A percentile compares a stretch with the other conserved stretches of the same genome.
These are phyloP conservation scores for Actias luna DNA, from an alignment of 2,888 invertebrate species.

Conservation along the genomic window DNA sequence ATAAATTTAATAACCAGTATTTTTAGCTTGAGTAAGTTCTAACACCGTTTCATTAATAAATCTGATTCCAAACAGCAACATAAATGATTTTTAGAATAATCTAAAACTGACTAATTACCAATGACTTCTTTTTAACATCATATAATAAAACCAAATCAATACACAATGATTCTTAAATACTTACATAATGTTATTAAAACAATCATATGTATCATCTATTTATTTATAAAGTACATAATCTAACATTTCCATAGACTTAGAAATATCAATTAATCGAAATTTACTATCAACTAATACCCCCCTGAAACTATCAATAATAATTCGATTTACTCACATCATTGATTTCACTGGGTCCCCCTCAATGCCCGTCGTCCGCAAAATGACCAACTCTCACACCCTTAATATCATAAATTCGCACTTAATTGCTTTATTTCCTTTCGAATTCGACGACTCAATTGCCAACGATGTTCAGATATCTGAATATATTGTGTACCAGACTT, in stretches of 20 bases:
- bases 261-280: not conserved
- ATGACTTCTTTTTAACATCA: too few species aligned
- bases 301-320: constrained; percentile 41
- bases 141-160: not conserved
- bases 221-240: not conserved
- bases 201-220: not conserved
- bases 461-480: constrained; percentile 50
- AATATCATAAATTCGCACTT: constrained; percentile 63
- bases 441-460: constrained; percentile 67
- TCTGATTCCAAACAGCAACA: too few species aligned
- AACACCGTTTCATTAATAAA: too few species aligned
- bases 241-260: constrained; percentile 22
- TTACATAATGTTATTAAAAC: not conserved
- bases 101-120: too few species aligned
- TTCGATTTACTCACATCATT: constrained; percentile 68
- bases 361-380: constrained; percentile 38
- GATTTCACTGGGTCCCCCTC: constrained; percentile 54
- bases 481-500: not conserved
- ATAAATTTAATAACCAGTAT: too few species aligned
- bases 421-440: constrained; percentile 74
- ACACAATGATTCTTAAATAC: not conserved
- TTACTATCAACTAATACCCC: constrained; percentile 24
- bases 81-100: too few species aligned
- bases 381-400: constrained; percentile 61
- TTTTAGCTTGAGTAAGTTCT: too few species aligned